phyloP scores from a whole-genome alignment of 2,797 vertebrate genomes.

The Mycteria americana region DNA sequence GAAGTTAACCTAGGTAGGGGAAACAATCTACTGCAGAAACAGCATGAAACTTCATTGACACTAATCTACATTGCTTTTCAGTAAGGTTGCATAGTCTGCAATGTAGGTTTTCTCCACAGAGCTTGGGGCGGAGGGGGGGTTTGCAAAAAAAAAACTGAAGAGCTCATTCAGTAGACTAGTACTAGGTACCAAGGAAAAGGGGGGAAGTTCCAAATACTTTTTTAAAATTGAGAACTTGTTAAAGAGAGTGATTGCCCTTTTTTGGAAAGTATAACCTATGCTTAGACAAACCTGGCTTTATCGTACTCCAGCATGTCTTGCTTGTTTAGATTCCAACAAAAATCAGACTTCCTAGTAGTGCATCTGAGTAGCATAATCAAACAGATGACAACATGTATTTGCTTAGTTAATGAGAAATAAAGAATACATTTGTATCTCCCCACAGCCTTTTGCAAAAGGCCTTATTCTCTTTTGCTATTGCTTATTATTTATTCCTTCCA shows the following conservation, averaged over 20 bases:
- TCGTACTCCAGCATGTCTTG: background rate
- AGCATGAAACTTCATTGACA: background rate
- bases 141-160: background rate
- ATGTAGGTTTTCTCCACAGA: background rate
- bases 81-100: background rate
- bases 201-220: background rate
- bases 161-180: background rate
- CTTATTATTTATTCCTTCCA: background rate
- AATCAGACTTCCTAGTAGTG: background rate
- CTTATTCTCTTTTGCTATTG: background rate
- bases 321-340: background rate
- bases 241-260: background rate
- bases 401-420: background rate
- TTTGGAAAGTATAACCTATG: background rate
- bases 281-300: background rate
- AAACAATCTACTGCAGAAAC: background rate
- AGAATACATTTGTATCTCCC: background rate
- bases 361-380: background rate
- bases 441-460: background rate
- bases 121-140: rapidly evolving
- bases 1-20: background rate
- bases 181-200: background rate
- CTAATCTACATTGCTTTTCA: background rate
- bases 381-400: background rate
- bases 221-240: background rate